Percentiles rank a stretch among this genome's conserved stretches.
Conservation (phyloP, 2,113 vertebrate species). For the Egretta garzetta region DNA sequence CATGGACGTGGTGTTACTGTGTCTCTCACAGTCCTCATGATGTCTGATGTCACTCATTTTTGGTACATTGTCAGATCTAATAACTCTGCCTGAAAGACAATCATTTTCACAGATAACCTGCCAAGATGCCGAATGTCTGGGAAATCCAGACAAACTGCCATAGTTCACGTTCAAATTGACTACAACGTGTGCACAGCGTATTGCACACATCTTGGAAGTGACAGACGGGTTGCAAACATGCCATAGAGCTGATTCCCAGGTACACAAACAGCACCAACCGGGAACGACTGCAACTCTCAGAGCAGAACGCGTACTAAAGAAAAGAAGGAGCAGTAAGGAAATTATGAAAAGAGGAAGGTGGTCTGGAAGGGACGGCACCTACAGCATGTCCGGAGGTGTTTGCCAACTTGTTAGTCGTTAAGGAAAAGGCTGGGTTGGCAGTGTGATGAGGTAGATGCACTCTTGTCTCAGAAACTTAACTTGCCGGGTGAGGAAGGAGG, state of each 20-base stretch:
- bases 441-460: not conserved
- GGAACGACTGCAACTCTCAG: not conserved
- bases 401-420: not conserved
- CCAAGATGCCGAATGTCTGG: not conserved
- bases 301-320: not conserved
- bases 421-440: not conserved
- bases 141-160: not conserved
- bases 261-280: not conserved
- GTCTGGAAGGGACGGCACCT: not conserved
- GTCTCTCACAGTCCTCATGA: not conserved
- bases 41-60: not conserved
- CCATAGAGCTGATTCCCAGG: not conserved
- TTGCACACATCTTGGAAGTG: not conserved
- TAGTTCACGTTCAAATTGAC: not conserved
- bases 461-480: not conserved
- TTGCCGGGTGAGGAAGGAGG: not conserved
- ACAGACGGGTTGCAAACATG: not conserved
- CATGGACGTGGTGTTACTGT: not conserved
- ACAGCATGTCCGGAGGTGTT: not conserved
- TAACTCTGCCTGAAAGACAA: not conserved
- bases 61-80: not conserved
- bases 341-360: not conserved
- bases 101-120: not conserved
- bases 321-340: not conserved
- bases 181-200: not conserved